Base-by-base conservation (phyloP, 2,888 invertebrate species). In the Anarsia innoxiella region DNA sequence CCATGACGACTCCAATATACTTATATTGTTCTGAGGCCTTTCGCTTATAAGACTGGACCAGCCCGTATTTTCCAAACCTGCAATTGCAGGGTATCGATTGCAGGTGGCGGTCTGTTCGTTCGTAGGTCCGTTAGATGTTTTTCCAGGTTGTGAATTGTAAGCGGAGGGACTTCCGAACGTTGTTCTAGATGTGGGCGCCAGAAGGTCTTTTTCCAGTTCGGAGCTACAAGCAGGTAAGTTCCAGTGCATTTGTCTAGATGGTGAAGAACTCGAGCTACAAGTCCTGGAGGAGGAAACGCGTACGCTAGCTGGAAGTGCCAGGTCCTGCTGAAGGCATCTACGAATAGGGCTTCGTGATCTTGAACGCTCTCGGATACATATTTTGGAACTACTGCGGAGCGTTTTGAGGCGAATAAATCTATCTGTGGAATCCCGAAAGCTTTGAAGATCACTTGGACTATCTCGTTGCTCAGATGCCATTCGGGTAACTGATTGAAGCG, bases 221-320 rank as follows among this genome's bases (percentile, higher is more conserved):
- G 50, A 0, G 33, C 48, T 4, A 51, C 35, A 2, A 53, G 1
- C 3, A 49, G 25, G 31, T 43, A 51, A 9, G 11, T 31, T 1
- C 52, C 49, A 11, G 12, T 36, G 1, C 46, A 36, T 12, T 12
- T 12, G 11, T 47, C 39, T 6, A 53, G 39, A 23, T 55, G 51
- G 4, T 12, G 14, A 2, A 53, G 28, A 2, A 49, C 49, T 9
- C 34, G 29, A 1, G 47, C 52, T 3, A 56, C 46, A 12, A 53
- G 33, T 5, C 33, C 32, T 4, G 53, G 52, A 1, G 53, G 53
- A 2, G 51, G 50, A 32, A 56, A 53, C 2, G 50, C 19, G 46
- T 44, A 50, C 2, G 40, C 48, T 1, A 51, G 41, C 3, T 12
- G 37, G 42, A 35, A 45, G 0, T 39, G 2, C 50, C 50, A 50